Conservation (phyloP, 2,888 invertebrate genomes). For the Dasypolia templi region DNA sequence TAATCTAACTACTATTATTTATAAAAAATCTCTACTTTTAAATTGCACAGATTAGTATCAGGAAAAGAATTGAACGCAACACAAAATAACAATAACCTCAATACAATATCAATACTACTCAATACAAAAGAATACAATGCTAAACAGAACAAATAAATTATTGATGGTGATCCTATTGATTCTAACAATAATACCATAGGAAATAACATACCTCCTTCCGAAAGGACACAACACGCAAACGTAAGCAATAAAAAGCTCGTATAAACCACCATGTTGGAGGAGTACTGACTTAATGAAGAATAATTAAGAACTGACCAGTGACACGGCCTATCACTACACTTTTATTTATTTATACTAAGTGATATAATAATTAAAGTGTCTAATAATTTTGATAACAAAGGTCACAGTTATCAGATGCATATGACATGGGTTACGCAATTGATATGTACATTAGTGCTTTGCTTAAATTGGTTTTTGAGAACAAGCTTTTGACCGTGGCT, state of each 20-base stretch:
- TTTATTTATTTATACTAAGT: conserved; percentile 55
- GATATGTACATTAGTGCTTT: conserved; percentile 8
- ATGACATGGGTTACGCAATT: conserved; percentile 21
- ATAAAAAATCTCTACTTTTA: not conserved
- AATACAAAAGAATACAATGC: not conserved
- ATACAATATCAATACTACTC: too few relatives aligned
- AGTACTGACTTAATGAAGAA: conserved; percentile 22
- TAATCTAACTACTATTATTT: not conserved
- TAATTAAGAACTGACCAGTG: conserved; percentile 30
- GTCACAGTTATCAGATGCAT: conserved; percentile 72
- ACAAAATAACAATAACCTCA: not conserved
- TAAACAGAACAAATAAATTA: not conserved
- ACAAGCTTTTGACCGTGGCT: not conserved
- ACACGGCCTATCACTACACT: conserved; percentile 38
- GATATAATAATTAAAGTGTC: conserved; percentile 49
- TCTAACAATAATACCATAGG: not conserved
- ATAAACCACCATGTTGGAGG: conserved; percentile 40
- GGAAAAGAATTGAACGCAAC: not conserved
- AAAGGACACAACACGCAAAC: conserved; percentile 47
- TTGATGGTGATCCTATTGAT: not conserved
- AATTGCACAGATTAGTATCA: not conserved
- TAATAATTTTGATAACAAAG: conserved; percentile 71
- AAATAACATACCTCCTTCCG: conserved; percentile 42
- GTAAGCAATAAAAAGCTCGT: conserved; percentile 39
- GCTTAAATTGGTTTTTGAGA: conserved; percentile 23